Conservation (phyloP, 1,140 invertebrate genomes). For the Tetragnatha versicolor region DNA sequence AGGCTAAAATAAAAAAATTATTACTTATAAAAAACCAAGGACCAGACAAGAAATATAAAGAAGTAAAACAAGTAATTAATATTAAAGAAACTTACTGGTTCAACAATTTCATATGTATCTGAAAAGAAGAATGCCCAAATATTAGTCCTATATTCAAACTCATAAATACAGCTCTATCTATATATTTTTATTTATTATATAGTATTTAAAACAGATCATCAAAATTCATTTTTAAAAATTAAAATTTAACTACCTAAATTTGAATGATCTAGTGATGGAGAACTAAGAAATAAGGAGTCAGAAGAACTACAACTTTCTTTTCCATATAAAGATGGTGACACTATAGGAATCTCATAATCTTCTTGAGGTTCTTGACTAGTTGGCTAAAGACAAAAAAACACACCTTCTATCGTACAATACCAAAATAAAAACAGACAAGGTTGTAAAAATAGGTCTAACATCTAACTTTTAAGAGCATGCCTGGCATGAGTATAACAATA, state of each 20-base stretch:
- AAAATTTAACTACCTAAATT: too few relatives aligned
- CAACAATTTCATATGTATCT: slow-evolving; percentile 51
- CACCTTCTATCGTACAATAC: too few relatives aligned
- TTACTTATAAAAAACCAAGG: not conserved
- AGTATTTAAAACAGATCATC: too few relatives aligned
- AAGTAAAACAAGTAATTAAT: not conserved
- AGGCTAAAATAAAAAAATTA: slow-evolving; percentile 32
- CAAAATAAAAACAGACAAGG: too few relatives aligned
- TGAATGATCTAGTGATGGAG: too few relatives aligned
- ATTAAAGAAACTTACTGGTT: slow-evolving; percentile 46
- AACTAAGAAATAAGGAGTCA: not conserved
- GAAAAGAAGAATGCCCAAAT: slow-evolving; percentile 10
- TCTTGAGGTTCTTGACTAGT: slow-evolving; percentile 40
- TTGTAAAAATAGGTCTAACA: too few relatives aligned
- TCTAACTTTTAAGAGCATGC: too few relatives aligned
- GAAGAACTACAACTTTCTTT: slow-evolving; percentile 19
- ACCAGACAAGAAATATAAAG: not conserved
- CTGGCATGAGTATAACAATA: too few relatives aligned
- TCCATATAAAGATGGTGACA: not conserved
- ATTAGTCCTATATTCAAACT: too few relatives aligned
- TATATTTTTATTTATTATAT: too few relatives aligned
- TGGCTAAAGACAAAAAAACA: slow-evolving; percentile 18
- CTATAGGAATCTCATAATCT: slow-evolving; percentile 52
- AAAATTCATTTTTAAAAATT: not conserved
- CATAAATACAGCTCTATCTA: not conserved